These are phyloP conservation scores for Nemapogon koenigi DNA, from an alignment of 2,888 invertebrate genomes.

Conservation along the genomic window DNA sequence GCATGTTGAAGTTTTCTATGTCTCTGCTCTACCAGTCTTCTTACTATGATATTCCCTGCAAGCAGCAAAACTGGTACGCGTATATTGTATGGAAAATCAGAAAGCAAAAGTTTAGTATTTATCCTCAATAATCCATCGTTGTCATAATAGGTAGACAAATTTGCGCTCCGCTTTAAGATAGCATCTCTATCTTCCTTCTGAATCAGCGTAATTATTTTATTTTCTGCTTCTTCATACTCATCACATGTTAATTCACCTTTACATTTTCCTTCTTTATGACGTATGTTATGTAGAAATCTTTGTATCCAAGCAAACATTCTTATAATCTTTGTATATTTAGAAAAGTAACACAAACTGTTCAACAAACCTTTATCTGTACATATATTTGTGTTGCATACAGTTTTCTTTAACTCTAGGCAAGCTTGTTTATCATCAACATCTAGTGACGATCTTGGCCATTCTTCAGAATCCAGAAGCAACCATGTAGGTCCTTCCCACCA, in stretches of 20 bases:
- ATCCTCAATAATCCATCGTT: slow-evolving; percentile 8
- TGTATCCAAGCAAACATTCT: slow-evolving; percentile 10
- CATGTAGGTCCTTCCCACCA: slow-evolving; percentile 11
- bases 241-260: slow-evolving; percentile 2
- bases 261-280: neutral
- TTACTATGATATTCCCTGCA: slow-evolving; percentile 1
- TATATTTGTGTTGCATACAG: neutral
- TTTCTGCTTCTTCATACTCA: slow-evolving; percentile 5
- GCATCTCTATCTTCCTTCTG: neutral
- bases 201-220: slow-evolving; percentile 2
- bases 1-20: slow-evolving; percentile 8
- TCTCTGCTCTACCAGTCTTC: slow-evolving; percentile 1
- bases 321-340: slow-evolving; percentile 8
- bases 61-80: slow-evolving; percentile 7
- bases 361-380: too few species aligned
- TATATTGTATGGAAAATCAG: slow-evolving; percentile 1
- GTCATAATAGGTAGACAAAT: slow-evolving; percentile 1
- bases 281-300: slow-evolving; percentile 2
- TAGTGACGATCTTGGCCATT: slow-evolving; percentile 4
- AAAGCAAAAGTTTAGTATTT: slow-evolving; percentile 6
- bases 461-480: neutral
- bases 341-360: slow-evolving; percentile 2
- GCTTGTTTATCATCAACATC: too few species aligned
- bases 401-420: neutral
- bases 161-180: neutral